phyloP scores from a whole-genome alignment of 2,797 vertebrate genomes.

The Gambelia wislizenii region DNA sequence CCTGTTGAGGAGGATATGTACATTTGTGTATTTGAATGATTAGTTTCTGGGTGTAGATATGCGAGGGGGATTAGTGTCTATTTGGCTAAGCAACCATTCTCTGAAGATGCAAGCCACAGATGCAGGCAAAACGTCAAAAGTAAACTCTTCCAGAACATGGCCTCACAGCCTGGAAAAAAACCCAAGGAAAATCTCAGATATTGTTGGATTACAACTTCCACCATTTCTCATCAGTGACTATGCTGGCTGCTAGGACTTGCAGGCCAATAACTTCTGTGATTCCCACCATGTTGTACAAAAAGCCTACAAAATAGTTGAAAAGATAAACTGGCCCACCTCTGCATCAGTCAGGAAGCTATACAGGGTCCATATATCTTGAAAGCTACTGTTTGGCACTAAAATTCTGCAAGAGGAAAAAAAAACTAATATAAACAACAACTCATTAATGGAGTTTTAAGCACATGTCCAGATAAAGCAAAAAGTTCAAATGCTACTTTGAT shows the following conservation, averaged over 20 bases:
- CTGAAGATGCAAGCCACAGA: no score
- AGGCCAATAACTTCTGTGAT: neutral
- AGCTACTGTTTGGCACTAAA: constrained; percentile 78
- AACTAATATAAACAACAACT: neutral
- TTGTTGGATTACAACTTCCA: neutral
- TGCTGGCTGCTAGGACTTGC: neutral
- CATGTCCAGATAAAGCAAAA: neutral
- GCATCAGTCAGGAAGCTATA: constrained; percentile 80
- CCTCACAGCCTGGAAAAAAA: no score
- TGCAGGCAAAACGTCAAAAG: no score
- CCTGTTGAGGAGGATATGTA: no score
- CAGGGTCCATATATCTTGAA: constrained; percentile 82
- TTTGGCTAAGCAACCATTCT: no score
- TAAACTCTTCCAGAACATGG: no score
- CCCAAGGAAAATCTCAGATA: no score
- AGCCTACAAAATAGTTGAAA: constrained; percentile 18
- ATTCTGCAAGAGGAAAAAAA: constrained; percentile 75
- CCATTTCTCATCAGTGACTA: no score
- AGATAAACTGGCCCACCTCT: constrained; percentile 77
- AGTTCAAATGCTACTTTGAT: neutral
- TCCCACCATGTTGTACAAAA: neutral
- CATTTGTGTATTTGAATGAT: no score
- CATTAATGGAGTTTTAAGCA: neutral
- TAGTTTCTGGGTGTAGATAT: no score
- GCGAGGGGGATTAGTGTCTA: no score